Conservation (phyloP, 1,140 invertebrate genomes). For the Glossosoma conforme region DNA sequence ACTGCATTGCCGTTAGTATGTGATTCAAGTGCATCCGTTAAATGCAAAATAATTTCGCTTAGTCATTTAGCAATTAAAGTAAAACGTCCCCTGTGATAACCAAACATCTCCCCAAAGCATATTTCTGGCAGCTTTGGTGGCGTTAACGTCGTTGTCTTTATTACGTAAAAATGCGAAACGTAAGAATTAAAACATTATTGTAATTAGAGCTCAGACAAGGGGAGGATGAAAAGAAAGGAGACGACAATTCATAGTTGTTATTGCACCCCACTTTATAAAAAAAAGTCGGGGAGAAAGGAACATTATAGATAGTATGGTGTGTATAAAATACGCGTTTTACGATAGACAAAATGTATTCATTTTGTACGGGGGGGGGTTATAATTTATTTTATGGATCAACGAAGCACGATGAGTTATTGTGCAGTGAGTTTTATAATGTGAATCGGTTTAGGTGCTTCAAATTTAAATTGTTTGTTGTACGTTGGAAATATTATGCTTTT, state of each 20-base stretch:
- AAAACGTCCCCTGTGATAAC: slow-evolving; percentile 9
- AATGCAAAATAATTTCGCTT: slow-evolving; percentile 14
- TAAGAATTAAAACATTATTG: slow-evolving; percentile 30
- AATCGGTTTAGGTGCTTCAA: no score
- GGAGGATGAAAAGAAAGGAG: background rate
- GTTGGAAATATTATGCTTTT: no score
- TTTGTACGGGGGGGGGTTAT: no score
- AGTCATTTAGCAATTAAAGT: slow-evolving; percentile 16
- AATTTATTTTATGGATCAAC: slow-evolving; percentile 8
- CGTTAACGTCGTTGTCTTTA: slow-evolving; percentile 14
- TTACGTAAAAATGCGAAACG: slow-evolving; percentile 9
- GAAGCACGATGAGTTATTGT: slow-evolving; percentile 11
- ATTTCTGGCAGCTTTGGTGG: slow-evolving; percentile 15
- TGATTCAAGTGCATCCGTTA: slow-evolving; percentile 9
- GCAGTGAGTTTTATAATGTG: background rate
- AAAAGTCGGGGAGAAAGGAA: slow-evolving; percentile 1
- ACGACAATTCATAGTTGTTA: background rate
- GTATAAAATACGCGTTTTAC: background rate
- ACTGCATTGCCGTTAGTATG: background rate
- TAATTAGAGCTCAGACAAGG: slow-evolving; percentile 8
- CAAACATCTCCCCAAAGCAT: slow-evolving; percentile 25
- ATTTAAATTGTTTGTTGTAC: no score
- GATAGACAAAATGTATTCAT: no score
- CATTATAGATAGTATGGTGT: background rate
- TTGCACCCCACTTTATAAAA: background rate